Base-by-base conservation (phyloP, 2,797 vertebrate species). In the Anas flavirostris region DNA sequence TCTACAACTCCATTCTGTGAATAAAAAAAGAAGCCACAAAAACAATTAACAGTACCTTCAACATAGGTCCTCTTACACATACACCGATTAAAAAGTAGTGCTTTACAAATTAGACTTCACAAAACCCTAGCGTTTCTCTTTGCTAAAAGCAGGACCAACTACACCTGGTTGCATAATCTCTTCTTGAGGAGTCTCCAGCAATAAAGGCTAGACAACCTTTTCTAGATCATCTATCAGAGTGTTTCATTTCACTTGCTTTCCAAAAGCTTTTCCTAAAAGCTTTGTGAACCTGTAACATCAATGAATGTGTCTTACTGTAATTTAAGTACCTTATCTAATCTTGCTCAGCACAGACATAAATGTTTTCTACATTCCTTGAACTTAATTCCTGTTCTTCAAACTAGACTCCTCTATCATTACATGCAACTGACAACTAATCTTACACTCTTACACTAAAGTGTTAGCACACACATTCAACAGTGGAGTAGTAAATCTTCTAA, bases 381-480 rank as follows among this genome's bases (percentile, higher is more conserved):
- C 33, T 46, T 53, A 68, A 76, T 86, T 56, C 19, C 35, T 50
- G 2, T 12, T 87, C 68, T 82, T 77, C 60, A 63, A 22, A 67
- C 17, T n/a, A 35, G 13, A 29, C 2, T 80, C 26, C 9, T 43
- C 46, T 69, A 12, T 35, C 44, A 58, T 26, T 48, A 80, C 9
- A 41, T 1, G 5, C n/a, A 78, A 29, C 4, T 33, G 17, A 62
- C 43, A 11, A 64, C 12, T 81, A 77, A 82, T 2, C 6, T 43
- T 31, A 81, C 1, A 0, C 16, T 2, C 6, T 43, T 31, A 81
- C 1, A 0, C 14, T 70, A 16, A 67, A 82, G 39, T 7, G 10
- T 37, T 74, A 70, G 50, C 16, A 72, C 50, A 75, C 29, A 66
- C 3, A 56, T 35, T 58, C 17, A 81, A 21, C 10, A 87, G 53